Evolutionary conservation across 2,888 invertebrate species (phyloP).

Genomic region (Phorcus lineatus): DNA sequence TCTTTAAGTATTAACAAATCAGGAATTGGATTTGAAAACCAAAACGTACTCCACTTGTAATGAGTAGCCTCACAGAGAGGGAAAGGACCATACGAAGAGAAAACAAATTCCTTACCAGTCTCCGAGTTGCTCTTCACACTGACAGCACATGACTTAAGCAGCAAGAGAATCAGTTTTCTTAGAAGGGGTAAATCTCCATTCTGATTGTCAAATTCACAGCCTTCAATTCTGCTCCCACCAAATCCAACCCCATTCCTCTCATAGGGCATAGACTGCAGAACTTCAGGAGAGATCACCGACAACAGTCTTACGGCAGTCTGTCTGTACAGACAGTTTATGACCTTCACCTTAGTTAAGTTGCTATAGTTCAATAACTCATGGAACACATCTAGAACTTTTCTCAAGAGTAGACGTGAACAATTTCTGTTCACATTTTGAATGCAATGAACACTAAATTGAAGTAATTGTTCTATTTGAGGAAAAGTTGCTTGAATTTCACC

Average conservation of each 20-base stretch:
- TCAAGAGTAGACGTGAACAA: not conserved
- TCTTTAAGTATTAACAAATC: too few relatives aligned
- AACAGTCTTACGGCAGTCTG: not conserved
- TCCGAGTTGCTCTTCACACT: not conserved
- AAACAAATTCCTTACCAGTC: not conserved
- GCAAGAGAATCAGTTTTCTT: not conserved
- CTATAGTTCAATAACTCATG: not conserved
- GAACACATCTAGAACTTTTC: conserved; percentile 25
- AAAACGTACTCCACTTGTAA: too few relatives aligned
- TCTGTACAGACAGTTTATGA: not conserved
- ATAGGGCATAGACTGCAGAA: not conserved
- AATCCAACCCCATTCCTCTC: not conserved
- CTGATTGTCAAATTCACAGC: not conserved
- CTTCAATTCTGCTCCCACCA: not conserved
- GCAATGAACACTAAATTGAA: not conserved
- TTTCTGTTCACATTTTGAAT: not conserved
- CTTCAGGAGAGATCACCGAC: not conserved
- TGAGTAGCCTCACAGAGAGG: too few relatives aligned
- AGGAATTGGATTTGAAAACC: too few relatives aligned
- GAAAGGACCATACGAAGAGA: not conserved
- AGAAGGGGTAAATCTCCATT: not conserved
- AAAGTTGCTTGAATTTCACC: not conserved
- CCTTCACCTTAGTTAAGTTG: not conserved
- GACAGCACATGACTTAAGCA: not conserved
- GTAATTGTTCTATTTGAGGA: not conserved